A percentile compares a stretch with the other conserved stretches of the same genome.
Conservation (phyloP, 92 coral and sea anemone species). For the Siderastrea radians region DNA sequence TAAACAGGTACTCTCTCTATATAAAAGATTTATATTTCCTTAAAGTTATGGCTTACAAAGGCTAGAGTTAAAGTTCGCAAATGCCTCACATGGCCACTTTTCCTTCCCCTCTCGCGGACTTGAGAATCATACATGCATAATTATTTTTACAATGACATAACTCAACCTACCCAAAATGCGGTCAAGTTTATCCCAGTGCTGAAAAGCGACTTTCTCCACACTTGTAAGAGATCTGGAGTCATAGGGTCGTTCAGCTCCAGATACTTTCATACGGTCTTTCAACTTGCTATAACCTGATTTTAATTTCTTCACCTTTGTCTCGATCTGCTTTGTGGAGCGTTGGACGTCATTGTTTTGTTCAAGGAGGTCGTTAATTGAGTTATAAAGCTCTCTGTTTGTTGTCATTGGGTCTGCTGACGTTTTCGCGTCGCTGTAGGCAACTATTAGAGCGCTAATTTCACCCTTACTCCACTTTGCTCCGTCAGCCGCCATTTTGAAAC, state of each 20-base stretch:
- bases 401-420: too few species aligned
- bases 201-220: constrained; percentile 58
- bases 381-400: too few species aligned
- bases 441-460: too few species aligned
- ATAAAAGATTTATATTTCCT: not conserved
- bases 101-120: not conserved
- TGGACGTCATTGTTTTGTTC: constrained; percentile 16
- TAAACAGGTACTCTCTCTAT: constrained; percentile 8
- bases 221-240: constrained; percentile 32
- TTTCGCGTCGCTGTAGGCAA: too few species aligned
- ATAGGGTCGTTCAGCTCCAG: constrained; percentile 48
- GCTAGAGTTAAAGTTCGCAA: not conserved
- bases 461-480: too few species aligned
- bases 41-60: not conserved
- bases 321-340: constrained; percentile 33
- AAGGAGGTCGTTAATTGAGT: not conserved
- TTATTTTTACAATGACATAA: constrained; percentile 27
- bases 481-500: too few species aligned
- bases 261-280: constrained; percentile 38
- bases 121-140: constrained; percentile 8
- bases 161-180: constrained; percentile 40
- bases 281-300: constrained; percentile 38
- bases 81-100: not conserved
- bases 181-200: constrained; percentile 52
- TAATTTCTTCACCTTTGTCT: constrained; percentile 45